Percentiles rank a stretch among this genome's conserved stretches.
phyloP scores from a whole-genome alignment of 2,888 invertebrate genomes.

The Pachymerium ferrugineum region DNA sequence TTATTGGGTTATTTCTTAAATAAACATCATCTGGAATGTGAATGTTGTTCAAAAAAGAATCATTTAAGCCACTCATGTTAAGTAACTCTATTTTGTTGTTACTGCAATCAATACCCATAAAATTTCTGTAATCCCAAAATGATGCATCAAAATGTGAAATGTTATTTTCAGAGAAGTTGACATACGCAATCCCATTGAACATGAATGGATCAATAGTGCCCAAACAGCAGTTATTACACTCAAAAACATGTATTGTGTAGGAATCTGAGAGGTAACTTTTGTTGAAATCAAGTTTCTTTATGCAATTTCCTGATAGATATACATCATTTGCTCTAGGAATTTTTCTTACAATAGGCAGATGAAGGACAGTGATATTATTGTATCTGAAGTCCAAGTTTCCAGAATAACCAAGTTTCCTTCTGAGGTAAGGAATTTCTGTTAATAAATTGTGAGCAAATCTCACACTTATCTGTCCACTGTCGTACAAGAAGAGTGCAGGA shows the following conservation, averaged over 20 bases:
- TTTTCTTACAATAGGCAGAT: background rate
- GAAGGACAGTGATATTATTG: background rate
- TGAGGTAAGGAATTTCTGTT: too few relatives aligned
- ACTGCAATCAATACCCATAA: background rate
- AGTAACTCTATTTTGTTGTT: background rate
- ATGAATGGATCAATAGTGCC: background rate
- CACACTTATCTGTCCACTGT: too few relatives aligned
- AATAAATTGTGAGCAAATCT: too few relatives aligned
- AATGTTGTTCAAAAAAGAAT: background rate
- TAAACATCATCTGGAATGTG: background rate
- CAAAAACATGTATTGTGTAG: background rate
- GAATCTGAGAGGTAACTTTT: background rate
- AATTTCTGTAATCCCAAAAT: background rate
- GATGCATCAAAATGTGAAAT: background rate
- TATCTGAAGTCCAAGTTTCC: background rate
- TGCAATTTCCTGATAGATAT: background rate
- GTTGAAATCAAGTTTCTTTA: background rate
- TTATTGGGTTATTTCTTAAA: background rate
- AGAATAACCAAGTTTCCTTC: too few relatives aligned
- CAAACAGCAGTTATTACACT: background rate
- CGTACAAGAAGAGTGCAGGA: background rate
- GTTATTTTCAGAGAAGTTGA: background rate
- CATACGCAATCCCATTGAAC: background rate
- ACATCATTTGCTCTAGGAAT: background rate
- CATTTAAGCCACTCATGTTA: background rate